A percentile compares a stretch with the other conserved stretches of the same genome.
Conservation (phyloP, 2,888 invertebrate genomes). For the Tetranychus truncatus region DNA sequence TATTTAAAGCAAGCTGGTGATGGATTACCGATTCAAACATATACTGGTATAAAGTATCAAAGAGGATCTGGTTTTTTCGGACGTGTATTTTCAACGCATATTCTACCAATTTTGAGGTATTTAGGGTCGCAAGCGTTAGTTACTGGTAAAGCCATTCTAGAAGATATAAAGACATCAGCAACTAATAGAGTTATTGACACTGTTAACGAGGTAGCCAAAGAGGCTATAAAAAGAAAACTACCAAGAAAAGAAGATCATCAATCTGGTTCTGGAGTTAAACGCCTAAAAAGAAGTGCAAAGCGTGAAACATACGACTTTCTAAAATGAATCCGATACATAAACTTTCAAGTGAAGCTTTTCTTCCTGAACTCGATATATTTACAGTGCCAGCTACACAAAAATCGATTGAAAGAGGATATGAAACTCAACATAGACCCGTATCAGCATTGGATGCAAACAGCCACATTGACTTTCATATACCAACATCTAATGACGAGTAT, state of each 20-base stretch:
- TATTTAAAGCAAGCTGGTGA: conserved; percentile 12
- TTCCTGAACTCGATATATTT: too few species aligned
- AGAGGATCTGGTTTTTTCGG: conserved; percentile 16
- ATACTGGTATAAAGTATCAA: conserved; percentile 12
- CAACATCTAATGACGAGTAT: background rate
- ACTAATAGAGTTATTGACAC: too few species aligned
- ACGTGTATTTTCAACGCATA: background rate
- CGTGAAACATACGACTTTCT: background rate
- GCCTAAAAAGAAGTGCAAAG: background rate
- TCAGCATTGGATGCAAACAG: background rate
- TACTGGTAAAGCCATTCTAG: background rate
- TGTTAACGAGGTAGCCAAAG: too few species aligned
- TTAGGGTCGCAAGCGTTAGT: background rate
- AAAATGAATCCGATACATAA: conserved; percentile 5
- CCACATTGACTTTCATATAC: background rate
- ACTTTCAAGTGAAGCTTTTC: background rate
- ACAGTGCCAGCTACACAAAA: too few species aligned
- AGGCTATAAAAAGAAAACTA: too few species aligned
- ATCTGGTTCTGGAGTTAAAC: background rate
- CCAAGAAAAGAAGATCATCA: too few species aligned
- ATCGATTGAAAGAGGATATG: too few species aligned
- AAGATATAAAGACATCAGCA: background rate
- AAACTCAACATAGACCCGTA: background rate
- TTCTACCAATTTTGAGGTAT: background rate
- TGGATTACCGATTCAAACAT: background rate